Percentiles rank a stretch among this genome's conserved stretches.
Conservation (phyloP, 2,888 invertebrate species). For the Mythimna ferrago region DNA sequence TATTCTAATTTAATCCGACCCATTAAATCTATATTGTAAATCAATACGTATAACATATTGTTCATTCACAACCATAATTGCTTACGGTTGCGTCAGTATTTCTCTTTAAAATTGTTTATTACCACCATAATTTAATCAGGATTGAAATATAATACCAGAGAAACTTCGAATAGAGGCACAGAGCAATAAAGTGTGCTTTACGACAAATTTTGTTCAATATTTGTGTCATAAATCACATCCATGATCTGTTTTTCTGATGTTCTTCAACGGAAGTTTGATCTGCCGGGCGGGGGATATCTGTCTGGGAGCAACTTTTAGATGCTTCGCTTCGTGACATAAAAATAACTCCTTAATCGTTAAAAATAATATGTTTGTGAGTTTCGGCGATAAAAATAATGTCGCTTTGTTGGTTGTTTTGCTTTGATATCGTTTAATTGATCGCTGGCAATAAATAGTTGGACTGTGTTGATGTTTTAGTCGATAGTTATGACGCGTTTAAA, state of each 20-base stretch:
- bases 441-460: constrained; percentile 46
- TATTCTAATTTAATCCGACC: constrained; percentile 46
- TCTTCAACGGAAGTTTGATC: constrained; percentile 75
- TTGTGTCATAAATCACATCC: constrained; percentile 80
- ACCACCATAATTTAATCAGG: constrained; percentile 78
- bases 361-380: constrained; percentile 68
- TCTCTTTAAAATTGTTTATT: constrained; percentile 78
- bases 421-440: constrained; percentile 58
- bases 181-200: constrained; percentile 79
- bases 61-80: constrained; percentile 74
- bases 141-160: constrained; percentile 76
- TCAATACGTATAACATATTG: constrained; percentile 70
- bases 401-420: constrained; percentile 64
- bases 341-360: constrained; percentile 72
- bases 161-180: constrained; percentile 74
- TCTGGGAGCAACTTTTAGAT: constrained; percentile 51
- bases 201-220: constrained; percentile 85
- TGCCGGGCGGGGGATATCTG: constrained; percentile 56
- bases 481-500: constrained; percentile 40
- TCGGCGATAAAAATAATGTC: constrained; percentile 66
- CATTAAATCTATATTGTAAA: constrained; percentile 65
- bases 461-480: constrained; percentile 40
- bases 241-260: constrained; percentile 78
- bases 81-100: constrained; percentile 74
- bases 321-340: constrained; percentile 65